Evolutionary conservation across 1,140 invertebrate genomes (phyloP), one percentile per base, ranked within the genome.

Genomic region (Brachionus manjavacas): DNA sequence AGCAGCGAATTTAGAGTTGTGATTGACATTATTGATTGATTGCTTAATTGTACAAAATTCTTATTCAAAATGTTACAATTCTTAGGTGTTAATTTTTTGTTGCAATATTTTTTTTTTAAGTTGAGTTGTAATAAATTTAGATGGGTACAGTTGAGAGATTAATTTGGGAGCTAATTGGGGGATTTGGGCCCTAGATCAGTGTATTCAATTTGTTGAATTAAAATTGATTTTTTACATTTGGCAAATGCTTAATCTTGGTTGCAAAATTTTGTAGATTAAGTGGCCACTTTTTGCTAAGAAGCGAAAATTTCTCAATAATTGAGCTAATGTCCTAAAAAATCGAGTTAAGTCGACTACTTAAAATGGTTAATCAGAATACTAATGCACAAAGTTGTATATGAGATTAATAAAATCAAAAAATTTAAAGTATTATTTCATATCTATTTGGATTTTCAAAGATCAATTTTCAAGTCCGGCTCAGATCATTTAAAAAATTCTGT

Each of bases 21-120:
- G 16, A 76, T 76, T 76, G 72, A 76, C 72, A 76, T 76, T 11
- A 76, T 76, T 72, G 68, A 72, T 72, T 72, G 68, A 72, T 72
- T 72, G 68, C 2, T 3, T 72, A 72, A 72, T 72, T 72, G 68
- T 16, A 72, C 31, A 35, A 72, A n/a, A 72, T 39, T 72, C 35
- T 39, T 72, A 16, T 11, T 16, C 35, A 39, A 72, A 72, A 72
- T 72, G 68, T 72, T 72, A 72, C 68, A 39, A 72, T 12, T 35
- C 6, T 72, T 35, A 46, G 8, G 68, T 39, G 68, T 72, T 55
- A 55, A 55, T 55, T 55, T 55, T 55, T 55, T 55, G 7, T 55
- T 55, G 52, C 52, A 55, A 55, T 55, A 55, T 55, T 55, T 55
- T 55, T 55, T 55, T 16, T 8, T 55, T 55, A n/a, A 55, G 31